Percentiles rank a stretch among this genome's conserved stretches.
Conservation (phyloP, 2,797 vertebrate species). For the Philypnodon macrostomus region DNA sequence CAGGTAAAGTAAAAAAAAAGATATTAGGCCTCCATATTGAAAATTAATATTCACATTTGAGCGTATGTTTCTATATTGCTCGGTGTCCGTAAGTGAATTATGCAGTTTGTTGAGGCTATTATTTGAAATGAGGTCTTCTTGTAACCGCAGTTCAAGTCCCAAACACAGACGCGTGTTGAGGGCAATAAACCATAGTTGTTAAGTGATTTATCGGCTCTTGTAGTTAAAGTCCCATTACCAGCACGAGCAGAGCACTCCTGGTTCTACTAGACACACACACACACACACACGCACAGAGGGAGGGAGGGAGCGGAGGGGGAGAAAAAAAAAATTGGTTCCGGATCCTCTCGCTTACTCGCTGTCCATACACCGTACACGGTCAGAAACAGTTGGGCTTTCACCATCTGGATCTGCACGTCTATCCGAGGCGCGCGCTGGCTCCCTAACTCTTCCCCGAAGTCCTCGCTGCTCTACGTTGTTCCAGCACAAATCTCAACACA, state of each 20-base stretch:
- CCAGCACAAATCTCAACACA: conserved; percentile 19
- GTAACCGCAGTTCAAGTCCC: background rate
- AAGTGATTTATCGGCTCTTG: conserved; percentile 82
- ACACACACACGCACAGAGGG: conserved; percentile 11
- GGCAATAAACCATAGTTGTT: conserved; percentile 64
- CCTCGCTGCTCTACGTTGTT: conserved; percentile 4
- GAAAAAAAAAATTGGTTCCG: conserved; percentile 39
- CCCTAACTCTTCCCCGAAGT: conserved; percentile 8
- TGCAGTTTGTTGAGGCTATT: background rate
- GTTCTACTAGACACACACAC: conserved; percentile 44
- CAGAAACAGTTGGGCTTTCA: conserved; percentile 46
- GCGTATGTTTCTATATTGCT: too few relatives aligned
- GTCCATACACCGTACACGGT: conserved; percentile 24
- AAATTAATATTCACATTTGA: too few relatives aligned
- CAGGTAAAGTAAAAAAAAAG: too few relatives aligned
- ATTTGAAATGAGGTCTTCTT: background rate
- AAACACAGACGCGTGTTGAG: conserved; percentile 67
- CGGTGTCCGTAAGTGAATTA: background rate
- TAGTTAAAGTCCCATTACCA: conserved; percentile 81
- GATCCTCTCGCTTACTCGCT: conserved; percentile 20
- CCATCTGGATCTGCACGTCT: conserved; percentile 24
- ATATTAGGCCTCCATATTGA: too few relatives aligned
- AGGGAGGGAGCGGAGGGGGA: conserved; percentile 9
- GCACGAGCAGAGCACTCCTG: conserved; percentile 65
- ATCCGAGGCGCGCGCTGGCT: conserved; percentile 10